Conservation (phyloP, 2,888 invertebrate species). For the Trachelus stipa region DNA sequence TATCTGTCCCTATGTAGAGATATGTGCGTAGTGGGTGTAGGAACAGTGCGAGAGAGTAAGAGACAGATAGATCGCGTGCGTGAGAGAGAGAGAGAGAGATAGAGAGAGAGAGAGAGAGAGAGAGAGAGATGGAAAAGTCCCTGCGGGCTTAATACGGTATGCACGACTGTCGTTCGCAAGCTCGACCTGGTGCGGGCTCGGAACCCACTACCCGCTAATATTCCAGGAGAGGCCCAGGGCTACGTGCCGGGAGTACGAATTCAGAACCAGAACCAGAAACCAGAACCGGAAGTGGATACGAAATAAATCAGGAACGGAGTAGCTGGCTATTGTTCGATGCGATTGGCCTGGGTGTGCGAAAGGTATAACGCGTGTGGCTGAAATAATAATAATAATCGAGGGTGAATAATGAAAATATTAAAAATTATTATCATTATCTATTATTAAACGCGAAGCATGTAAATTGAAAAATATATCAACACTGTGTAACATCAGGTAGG, state of each 20-base stretch:
- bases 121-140: slow-evolving; percentile 47
- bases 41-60: slow-evolving; percentile 9
- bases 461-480: too few relatives aligned
- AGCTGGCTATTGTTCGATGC: background rate
- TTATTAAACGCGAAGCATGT: too few relatives aligned
- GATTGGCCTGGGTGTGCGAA: background rate
- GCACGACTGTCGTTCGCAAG: slow-evolving; percentile 55
- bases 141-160: slow-evolving; percentile 64
- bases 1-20: background rate
- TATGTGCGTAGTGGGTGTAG: slow-evolving; percentile 12
- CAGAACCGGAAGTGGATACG: slow-evolving; percentile 5
- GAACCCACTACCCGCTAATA: slow-evolving; percentile 61
- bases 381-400: background rate
- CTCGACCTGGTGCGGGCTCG: slow-evolving; percentile 53
- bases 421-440: too few relatives aligned
- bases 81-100: background rate
- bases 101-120: slow-evolving; percentile 25
- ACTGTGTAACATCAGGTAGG: too few relatives aligned
- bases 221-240: slow-evolving; percentile 58
- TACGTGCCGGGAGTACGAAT: slow-evolving; percentile 57
- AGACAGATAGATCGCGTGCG: slow-evolving; percentile 25
- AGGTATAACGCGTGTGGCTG: background rate
- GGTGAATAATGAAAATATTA: too few relatives aligned
- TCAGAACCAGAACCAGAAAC: slow-evolving; percentile 17
- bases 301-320: background rate